Conservation (phyloP, 1,140 invertebrate genomes). For the Brachionus calyciflorus region DNA sequence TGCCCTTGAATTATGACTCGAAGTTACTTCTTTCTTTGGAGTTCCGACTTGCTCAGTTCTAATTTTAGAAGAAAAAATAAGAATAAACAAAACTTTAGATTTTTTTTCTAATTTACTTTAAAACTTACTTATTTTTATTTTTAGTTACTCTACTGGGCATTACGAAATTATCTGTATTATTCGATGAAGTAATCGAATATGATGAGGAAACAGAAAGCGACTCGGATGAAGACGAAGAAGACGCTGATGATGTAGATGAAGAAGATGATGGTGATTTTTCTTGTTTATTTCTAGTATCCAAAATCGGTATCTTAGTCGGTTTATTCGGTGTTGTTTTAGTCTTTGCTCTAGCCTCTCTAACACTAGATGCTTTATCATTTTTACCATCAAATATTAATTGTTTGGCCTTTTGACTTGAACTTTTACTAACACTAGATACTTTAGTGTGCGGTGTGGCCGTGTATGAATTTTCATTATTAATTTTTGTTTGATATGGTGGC, state of each 20-base stretch:
- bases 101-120: too few relatives aligned
- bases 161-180: conserved; percentile 3
- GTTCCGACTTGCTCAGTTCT: not conserved
- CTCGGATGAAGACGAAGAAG: conserved; percentile 24
- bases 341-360: not conserved
- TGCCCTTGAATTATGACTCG: conserved; percentile 2
- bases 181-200: not conserved
- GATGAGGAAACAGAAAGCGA: conserved; percentile 10
- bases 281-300: not conserved
- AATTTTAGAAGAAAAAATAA: not conserved
- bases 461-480: not conserved
- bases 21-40: not conserved
- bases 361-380: not conserved
- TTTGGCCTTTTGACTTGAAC: conserved; percentile 30
- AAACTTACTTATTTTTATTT: conserved; percentile 40
- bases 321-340: conserved; percentile 1
- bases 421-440: not conserved
- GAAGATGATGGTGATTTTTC: not conserved
- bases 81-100: not conserved
- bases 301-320: conserved; percentile 1
- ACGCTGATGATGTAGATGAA: not conserved
- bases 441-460: conserved; percentile 24
- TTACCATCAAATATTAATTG: conserved; percentile 39
- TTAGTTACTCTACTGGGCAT: not conserved
- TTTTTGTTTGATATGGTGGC: not conserved